phyloP scores from a whole-genome alignment of 1,140 invertebrate genomes.

The Diploscapter pachys region DNA sequence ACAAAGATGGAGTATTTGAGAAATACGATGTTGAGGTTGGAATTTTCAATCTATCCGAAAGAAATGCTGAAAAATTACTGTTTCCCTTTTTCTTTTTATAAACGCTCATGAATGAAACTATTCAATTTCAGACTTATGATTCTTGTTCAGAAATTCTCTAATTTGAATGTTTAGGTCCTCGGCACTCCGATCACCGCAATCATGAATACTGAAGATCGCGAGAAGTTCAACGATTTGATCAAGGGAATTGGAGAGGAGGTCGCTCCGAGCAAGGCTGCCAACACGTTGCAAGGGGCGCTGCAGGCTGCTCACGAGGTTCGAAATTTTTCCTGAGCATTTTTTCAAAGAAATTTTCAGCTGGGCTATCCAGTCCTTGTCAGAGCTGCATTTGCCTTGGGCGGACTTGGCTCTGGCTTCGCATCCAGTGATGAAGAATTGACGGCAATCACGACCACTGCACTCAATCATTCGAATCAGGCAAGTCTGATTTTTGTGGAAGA shows the following conservation, averaged over 20 bases:
- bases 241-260: conserved; percentile 85
- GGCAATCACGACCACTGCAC: conserved; percentile 76
- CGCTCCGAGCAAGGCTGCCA: conserved; percentile 85
- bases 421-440: conserved; percentile 77
- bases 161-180: conserved; percentile 66
- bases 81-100: too few relatives aligned
- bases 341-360: conserved; percentile 20
- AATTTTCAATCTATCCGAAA: conserved; percentile 29
- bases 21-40: conserved; percentile 69
- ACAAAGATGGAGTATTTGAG: conserved; percentile 76
- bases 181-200: conserved; percentile 93
- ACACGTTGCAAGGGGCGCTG: conserved; percentile 78
- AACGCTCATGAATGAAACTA: too few relatives aligned
- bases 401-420: conserved; percentile 94
- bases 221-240: conserved; percentile 86
- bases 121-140: too few relatives aligned
- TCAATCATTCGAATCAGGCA: conserved; percentile 82
- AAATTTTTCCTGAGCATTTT: not conserved
- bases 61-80: too few relatives aligned
- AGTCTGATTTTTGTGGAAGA: too few relatives aligned
- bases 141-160: too few relatives aligned
- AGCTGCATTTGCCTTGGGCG: conserved; percentile 92
- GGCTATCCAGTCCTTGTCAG: conserved; percentile 49
- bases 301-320: conserved; percentile 72
- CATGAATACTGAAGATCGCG: conserved; percentile 92